These are phyloP conservation scores for Nomada goodeniana DNA, from an alignment of 2,888 invertebrate species.

Conservation along the genomic window DNA sequence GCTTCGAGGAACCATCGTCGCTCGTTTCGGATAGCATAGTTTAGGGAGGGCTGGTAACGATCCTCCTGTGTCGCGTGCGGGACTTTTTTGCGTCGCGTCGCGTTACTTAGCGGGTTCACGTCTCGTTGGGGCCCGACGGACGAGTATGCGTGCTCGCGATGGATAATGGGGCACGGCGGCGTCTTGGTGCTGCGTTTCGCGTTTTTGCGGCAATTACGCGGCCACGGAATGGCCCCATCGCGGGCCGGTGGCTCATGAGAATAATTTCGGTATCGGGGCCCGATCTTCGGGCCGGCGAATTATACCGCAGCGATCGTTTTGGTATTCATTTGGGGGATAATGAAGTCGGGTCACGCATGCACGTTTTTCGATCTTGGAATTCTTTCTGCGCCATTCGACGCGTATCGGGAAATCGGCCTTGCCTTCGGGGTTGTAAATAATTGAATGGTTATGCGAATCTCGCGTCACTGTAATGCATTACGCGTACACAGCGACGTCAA, in stretches of 20 bases:
- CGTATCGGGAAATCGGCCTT: not conserved
- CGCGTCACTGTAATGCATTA: not conserved
- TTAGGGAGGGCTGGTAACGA: conserved; percentile 36
- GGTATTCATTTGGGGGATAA: not conserved
- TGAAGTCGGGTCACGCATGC: not conserved
- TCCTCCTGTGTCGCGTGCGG: conserved; percentile 40
- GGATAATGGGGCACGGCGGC: not conserved
- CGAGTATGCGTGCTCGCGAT: not conserved
- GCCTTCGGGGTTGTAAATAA: not conserved
- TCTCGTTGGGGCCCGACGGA: not conserved
- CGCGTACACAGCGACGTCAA: not conserved
- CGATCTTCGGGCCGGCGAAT: not conserved
- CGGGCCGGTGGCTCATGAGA: not conserved
- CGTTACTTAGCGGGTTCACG: conserved; percentile 28
- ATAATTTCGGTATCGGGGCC: conserved; percentile 4
- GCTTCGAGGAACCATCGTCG: conserved; percentile 42
- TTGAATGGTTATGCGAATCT: not conserved
- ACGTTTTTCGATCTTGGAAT: not conserved
- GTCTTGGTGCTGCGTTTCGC: conserved; percentile 11
- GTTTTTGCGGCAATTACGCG: conserved; percentile 27
- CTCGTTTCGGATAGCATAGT: conserved; percentile 44
- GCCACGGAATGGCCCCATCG: not conserved
- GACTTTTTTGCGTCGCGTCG: conserved; percentile 11
- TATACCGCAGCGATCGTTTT: not conserved
- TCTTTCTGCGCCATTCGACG: not conserved